Conservation (phyloP, 2,888 invertebrate genomes). For the Omphaloscelis lunosa region DNA sequence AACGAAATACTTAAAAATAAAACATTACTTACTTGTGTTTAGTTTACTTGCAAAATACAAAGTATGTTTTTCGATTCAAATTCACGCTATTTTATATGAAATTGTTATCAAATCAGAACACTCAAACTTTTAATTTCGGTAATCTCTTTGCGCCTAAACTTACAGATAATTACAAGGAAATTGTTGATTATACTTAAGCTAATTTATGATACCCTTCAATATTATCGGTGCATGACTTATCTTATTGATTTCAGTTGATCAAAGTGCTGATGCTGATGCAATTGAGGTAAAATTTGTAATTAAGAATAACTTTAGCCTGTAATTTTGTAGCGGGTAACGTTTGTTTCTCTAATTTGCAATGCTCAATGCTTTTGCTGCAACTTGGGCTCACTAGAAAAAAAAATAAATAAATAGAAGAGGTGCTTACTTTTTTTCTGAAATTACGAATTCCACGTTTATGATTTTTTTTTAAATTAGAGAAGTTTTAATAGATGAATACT, state of each 20-base stretch:
- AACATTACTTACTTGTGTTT: slow-evolving; percentile 56
- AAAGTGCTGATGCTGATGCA: slow-evolving; percentile 7
- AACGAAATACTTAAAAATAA: not conserved
- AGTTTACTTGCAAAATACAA: slow-evolving; percentile 58
- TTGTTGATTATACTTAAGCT: slow-evolving; percentile 11
- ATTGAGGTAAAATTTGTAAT: not conserved
- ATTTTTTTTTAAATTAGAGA: not conserved
- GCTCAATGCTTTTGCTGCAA: too few species aligned
- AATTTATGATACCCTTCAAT: slow-evolving; percentile 32
- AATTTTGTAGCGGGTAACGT: not conserved
- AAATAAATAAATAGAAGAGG: too few species aligned
- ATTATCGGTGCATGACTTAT: slow-evolving; percentile 28
- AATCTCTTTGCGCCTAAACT: slow-evolving; percentile 22
- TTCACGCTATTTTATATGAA: slow-evolving; percentile 55
- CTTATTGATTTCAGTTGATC: not conserved
- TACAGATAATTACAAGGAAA: slow-evolving; percentile 21
- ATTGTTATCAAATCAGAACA: slow-evolving; percentile 54
- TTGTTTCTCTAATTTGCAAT: not conserved
- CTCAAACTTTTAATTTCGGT: slow-evolving; percentile 6
- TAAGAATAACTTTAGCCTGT: not conserved
- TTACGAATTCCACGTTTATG: not conserved
- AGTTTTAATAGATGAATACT: not conserved
- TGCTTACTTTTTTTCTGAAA: not conserved
- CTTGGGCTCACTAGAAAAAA: too few species aligned
- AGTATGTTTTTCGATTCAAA: slow-evolving; percentile 46